Evolutionary conservation across 23 tunicate species (phyloP).

Genomic region (Botrylloides violaceus): DNA sequence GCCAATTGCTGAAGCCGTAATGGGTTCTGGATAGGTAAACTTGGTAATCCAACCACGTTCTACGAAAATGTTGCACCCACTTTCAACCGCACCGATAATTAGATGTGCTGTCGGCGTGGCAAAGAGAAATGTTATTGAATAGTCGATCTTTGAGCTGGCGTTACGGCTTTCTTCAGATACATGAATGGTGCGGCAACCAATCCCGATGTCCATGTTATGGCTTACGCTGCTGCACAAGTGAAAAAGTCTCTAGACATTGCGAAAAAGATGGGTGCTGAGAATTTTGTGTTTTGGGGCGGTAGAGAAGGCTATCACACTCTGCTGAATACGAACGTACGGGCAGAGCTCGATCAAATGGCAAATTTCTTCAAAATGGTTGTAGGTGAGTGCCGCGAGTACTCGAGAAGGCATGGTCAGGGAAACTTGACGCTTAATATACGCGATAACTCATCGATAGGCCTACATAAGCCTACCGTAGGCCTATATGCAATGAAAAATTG

Average conservation of each 20-base stretch:
- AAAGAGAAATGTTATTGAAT: too few species aligned
- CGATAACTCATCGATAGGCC: too few species aligned
- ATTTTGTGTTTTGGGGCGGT: conserved; percentile 97
- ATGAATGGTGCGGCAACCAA: conserved; percentile 89
- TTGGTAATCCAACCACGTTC: too few species aligned
- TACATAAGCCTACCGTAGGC: not conserved
- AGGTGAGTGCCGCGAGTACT: conserved; percentile 67
- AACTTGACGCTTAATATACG: not conserved
- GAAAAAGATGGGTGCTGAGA: conserved; percentile 82
- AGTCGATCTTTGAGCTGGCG: too few species aligned
- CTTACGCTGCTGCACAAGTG: conserved; percentile 93
- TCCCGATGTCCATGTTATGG: conserved; percentile 72
- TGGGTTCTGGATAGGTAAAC: too few species aligned
- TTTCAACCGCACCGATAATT: too few species aligned
- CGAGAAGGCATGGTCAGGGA: too few species aligned
- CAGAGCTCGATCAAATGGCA: conserved; percentile 87
- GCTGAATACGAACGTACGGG: conserved; percentile 68
- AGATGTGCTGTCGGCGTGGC: too few species aligned
- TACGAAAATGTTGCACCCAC: too few species aligned
- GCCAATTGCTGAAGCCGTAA: too few species aligned
- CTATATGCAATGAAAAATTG: too few species aligned
- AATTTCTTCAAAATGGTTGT: conserved; percentile 93
- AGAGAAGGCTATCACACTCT: conserved; percentile 85
- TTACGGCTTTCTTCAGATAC: conserved; percentile 57
- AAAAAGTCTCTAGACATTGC: conserved; percentile 81